Evolutionary conservation across 2,113 vertebrate species (phyloP).

Genomic region (Peromyscus polionotus): DNA sequence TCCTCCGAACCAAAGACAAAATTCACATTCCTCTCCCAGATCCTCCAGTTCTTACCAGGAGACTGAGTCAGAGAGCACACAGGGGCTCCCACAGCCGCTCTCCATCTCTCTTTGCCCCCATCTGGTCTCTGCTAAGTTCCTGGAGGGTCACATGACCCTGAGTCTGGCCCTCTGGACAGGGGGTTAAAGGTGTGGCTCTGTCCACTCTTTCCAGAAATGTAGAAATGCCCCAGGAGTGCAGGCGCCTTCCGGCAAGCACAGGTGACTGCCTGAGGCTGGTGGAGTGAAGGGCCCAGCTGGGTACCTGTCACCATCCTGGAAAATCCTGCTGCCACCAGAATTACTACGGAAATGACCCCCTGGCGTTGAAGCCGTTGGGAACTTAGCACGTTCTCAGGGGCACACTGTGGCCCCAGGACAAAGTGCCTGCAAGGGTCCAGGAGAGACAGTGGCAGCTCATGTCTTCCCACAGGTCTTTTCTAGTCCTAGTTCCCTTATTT

Average conservation of each 20-base stretch:
- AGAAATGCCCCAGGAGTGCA: background rate
- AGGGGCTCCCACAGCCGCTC: background rate
- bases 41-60: background rate
- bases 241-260: background rate
- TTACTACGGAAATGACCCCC: background rate
- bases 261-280: background rate
- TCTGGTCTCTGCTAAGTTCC: background rate
- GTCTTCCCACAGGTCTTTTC: background rate
- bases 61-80: background rate
- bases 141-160: background rate
- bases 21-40: background rate
- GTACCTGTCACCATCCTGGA: background rate
- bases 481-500: background rate
- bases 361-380: too few species aligned
- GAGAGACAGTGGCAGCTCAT: background rate
- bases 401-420: background rate
- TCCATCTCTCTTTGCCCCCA: background rate
- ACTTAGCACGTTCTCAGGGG: background rate
- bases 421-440: too few species aligned
- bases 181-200: background rate
- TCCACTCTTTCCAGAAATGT: background rate
- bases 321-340: background rate
- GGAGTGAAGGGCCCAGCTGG: background rate
- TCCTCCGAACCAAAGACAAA: background rate
- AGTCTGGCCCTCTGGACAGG: background rate